Base-by-base conservation (phyloP, 2,888 invertebrate genomes). In the Bhutanitis thaidina region DNA sequence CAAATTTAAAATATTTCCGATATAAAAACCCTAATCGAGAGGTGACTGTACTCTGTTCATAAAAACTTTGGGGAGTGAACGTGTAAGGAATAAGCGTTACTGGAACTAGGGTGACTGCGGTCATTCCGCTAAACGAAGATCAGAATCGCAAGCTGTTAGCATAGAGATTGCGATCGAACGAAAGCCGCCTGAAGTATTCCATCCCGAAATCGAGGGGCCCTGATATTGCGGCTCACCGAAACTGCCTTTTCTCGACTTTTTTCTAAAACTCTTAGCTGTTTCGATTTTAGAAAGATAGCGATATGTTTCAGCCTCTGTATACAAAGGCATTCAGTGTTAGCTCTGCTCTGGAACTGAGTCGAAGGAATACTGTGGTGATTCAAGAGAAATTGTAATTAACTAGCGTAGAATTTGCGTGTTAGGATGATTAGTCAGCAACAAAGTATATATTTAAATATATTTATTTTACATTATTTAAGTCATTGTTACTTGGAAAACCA, bases 51-150 rank as follows among this genome's bases (percentile, higher is more conserved):
- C 74, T 63, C 66, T 66, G 80, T 79, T 77, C 76, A 85, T 87
- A 87, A 88, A 87, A 87, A 84, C 79, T 84, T 80, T 78, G 74
- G 75, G 78, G 80, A 78, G 77, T 76, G 78, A 82, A 88, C 87
- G 88, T 88, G 88, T 86, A 80, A 80, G 82, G 87, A 87, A 86
- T 88, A 86, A 85, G 75, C 85, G 82, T 84, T 82, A 80, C 80
- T 69, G 77, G 73, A 74, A 72, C 71, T 68, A 79, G 80, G 83
- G 87, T 80, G 86, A 75, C 86, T 86, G 89, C 85, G 89, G 89
- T 89, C 89, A 89, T 89, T 89, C 71, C 84, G 88, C 86, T 88
- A 89, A 89, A 88, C 88, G 89, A 88, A 89, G 89, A 89, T 89
- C 88, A 83, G 85, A 89, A 89, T 89, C 89, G 86, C 82, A 82